A percentile compares a stretch with the other conserved stretches of the same genome.
Evolutionary conservation across 2,797 vertebrate species (phyloP).

Genomic region (Mus spretus): DNA sequence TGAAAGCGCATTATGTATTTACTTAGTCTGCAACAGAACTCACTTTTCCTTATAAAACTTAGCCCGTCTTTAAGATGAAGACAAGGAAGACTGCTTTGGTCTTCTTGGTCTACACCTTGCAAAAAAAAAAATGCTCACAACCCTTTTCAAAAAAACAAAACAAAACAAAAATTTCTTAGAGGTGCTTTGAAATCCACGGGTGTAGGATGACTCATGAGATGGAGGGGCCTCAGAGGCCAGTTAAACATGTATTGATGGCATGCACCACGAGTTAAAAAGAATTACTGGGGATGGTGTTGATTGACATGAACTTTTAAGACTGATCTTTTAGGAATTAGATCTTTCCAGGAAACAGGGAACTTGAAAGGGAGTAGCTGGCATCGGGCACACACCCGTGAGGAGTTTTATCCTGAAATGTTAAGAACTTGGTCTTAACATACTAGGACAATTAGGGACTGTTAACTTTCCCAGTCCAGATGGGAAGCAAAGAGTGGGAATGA

Average conservation of each 20-base stretch:
- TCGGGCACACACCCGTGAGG: not conserved
- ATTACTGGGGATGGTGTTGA: not conserved
- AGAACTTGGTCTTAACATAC: constrained; percentile 34
- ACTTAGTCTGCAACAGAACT: constrained; percentile 79
- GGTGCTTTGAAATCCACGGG: constrained; percentile 26
- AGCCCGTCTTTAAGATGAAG: constrained; percentile 30
- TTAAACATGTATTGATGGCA: constrained; percentile 56
- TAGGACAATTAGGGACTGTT: constrained; percentile 40
- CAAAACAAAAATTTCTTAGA: not conserved
- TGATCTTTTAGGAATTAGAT: constrained; percentile 72
- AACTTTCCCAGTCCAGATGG: constrained; percentile 56
- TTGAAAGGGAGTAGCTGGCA: constrained; percentile 50
- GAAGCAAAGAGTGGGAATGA: not conserved
- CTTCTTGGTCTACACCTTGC: constrained; percentile 34
- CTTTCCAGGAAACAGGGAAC: constrained; percentile 33
- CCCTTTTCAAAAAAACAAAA: not conserved
- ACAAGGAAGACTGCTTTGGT: constrained; percentile 1
- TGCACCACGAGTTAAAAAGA: constrained; percentile 37
- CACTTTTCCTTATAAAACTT: not conserved
- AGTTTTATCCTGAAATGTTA: constrained; percentile 60
- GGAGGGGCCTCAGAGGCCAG: constrained; percentile 19
- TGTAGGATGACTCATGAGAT: constrained; percentile 59
- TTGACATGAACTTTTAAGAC: constrained; percentile 60
- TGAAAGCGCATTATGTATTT: constrained; percentile 14
- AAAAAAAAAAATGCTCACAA: not conserved